Base-by-base conservation (phyloP, 2,113 vertebrate genomes). In the Stomatorhinus ivindoensis region DNA sequence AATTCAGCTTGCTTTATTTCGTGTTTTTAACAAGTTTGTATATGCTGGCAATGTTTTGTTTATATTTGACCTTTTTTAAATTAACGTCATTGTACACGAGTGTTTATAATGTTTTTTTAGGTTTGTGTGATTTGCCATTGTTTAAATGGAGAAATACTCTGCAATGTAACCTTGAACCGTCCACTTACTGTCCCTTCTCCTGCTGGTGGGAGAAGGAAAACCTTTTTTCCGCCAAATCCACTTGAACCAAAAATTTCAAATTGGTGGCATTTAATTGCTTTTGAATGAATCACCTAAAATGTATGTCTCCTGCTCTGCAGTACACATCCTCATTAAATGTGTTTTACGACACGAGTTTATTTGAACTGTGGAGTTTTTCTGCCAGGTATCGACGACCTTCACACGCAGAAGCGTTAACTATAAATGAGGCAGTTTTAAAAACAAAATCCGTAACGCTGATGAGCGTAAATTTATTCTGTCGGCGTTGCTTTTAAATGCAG, bases 251-350 rank as follows among this genome's bases (percentile, higher is more conserved):
- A 80, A 39, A 7, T 35, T 80, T 80, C 3, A 73, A 27, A 73
- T 73, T 80, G 11, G 73, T 42, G 31, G 4, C 15, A 80, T 17
- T 42, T 47, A 0, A 19, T 42, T n/a, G 80, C 19, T 46, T 47
- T 44, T 46, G 9, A 24, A 83, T 42, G 61, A 39, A 31, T 15
- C 35, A 58, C 48, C 10, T 88, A 24, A 87, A 88, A 27, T 90
- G 73, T 83, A 4, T 69, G 21, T 21, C 13, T 10, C 39, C 53
- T 50, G 50, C 86, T 83, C 31, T 83, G 19, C 42, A 80, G 39
- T 55, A 46, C 65, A 48, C 55, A 21, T 80, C 13, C 89, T 76
- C 21, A 87, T 90, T 87, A 90, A 90, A 90, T 82, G 3, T 27
- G 35, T 35, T 87, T 82, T 87, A 50, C 51, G 86, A 55, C 53